Evolutionary conservation across 2,113 vertebrate species (phyloP).

Genomic region (Trichechus manatus): DNA sequence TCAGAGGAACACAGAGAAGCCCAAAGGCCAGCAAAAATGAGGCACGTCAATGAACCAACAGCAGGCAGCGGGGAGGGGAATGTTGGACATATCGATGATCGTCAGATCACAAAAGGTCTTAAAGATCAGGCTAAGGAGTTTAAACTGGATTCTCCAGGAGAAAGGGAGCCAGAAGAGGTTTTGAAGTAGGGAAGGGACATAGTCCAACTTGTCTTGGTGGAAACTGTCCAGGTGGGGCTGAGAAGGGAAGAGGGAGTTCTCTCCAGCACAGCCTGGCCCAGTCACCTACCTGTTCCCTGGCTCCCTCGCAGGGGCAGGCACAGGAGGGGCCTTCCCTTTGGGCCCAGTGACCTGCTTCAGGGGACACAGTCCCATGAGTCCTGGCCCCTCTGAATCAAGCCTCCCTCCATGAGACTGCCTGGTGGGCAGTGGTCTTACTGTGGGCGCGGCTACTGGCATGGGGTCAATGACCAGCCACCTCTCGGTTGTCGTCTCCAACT

Average conservation of each 20-base stretch:
- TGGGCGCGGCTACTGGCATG: slow-evolving; percentile 69
- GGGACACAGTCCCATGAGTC: slow-evolving; percentile 29
- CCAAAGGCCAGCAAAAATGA: not conserved
- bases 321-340: slow-evolving; percentile 71
- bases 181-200: not conserved
- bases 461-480: slow-evolving; percentile 94
- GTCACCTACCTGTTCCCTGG: slow-evolving; percentile 72
- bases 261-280: not conserved
- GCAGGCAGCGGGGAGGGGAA: not conserved
- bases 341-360: slow-evolving; percentile 72
- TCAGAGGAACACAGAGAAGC: not conserved
- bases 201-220: not conserved
- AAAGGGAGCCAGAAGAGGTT: not conserved
- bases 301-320: slow-evolving; percentile 39
- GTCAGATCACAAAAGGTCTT: slow-evolving; percentile 48
- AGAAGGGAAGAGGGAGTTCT: not conserved
- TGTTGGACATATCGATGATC: no score
- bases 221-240: not conserved
- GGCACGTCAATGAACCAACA: not conserved
- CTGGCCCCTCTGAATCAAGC: no score
- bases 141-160: not conserved
- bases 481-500: slow-evolving; percentile 92
- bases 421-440: not conserved
- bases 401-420: not conserved
- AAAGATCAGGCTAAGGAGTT: not conserved